Conservation (phyloP, 2,113 vertebrate genomes). For the Myotis yumanensis region DNA sequence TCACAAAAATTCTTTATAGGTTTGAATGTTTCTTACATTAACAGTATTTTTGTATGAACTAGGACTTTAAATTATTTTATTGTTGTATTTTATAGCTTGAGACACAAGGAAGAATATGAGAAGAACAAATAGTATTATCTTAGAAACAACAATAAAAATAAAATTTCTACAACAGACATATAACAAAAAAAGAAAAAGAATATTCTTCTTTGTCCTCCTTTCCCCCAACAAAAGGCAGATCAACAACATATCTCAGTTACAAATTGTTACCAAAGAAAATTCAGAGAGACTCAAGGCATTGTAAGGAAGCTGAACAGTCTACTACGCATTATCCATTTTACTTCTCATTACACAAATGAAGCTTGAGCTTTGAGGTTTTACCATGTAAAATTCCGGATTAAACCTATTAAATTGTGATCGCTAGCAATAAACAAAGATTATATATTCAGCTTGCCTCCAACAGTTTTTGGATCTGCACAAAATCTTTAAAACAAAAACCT, state of each 20-base stretch:
- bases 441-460: background rate
- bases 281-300: background rate
- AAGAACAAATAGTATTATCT: background rate
- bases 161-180: background rate
- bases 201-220: background rate
- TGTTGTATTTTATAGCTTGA: background rate
- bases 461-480: background rate
- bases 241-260: background rate
- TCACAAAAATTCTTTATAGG: too few species aligned
- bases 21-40: too few species aligned
- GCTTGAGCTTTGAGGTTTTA: background rate
- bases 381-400: background rate
- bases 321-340: background rate
- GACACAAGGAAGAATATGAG: background rate
- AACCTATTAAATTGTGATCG: background rate
- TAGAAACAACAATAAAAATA: background rate
- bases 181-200: background rate
- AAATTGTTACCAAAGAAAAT: background rate
- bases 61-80: background rate
- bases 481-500: background rate
- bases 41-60: background rate
- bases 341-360: background rate
- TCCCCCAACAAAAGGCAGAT: background rate
- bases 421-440: background rate
- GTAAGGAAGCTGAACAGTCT: background rate